Conservation (phyloP, 35 echinoderm and acorn worm species). For the Anneissia japonica region DNA sequence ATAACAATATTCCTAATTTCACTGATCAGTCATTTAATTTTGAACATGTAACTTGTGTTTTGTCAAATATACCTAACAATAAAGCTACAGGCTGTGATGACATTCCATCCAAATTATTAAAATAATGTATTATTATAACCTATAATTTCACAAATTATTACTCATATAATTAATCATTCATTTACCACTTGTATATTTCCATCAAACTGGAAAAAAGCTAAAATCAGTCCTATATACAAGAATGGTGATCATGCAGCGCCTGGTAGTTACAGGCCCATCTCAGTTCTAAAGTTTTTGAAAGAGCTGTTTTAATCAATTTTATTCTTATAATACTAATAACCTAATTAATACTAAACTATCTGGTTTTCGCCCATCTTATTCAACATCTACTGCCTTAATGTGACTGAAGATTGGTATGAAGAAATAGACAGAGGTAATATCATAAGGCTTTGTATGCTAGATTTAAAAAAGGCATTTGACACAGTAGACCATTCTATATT, state of each 20-base stretch:
- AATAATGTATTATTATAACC: too few species aligned
- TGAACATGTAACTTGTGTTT: too few species aligned
- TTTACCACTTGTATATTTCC: too few species aligned
- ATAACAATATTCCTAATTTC: too few species aligned
- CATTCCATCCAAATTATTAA: too few species aligned
- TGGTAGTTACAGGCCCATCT: neutral
- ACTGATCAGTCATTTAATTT: too few species aligned
- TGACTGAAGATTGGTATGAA: neutral
- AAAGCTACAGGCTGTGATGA: too few species aligned
- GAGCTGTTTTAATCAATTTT: neutral
- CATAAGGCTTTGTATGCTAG: neutral
- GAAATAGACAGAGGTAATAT: neutral
- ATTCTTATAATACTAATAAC: neutral
- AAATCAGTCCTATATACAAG: neutral
- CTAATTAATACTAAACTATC: neutral
- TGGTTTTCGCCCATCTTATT: neutral
- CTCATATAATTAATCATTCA: too few species aligned
- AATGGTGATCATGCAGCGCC: neutral
- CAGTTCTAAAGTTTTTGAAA: neutral
- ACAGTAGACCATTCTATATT: neutral
- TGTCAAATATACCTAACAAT: too few species aligned
- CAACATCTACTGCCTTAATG: neutral
- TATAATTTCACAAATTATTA: too few species aligned
- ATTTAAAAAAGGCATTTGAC: slow-evolving; percentile 1
- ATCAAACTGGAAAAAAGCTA: too few species aligned